Evolutionary conservation across 1,140 invertebrate species (phyloP).

Genomic region (Adoxophyes honmai): DNA sequence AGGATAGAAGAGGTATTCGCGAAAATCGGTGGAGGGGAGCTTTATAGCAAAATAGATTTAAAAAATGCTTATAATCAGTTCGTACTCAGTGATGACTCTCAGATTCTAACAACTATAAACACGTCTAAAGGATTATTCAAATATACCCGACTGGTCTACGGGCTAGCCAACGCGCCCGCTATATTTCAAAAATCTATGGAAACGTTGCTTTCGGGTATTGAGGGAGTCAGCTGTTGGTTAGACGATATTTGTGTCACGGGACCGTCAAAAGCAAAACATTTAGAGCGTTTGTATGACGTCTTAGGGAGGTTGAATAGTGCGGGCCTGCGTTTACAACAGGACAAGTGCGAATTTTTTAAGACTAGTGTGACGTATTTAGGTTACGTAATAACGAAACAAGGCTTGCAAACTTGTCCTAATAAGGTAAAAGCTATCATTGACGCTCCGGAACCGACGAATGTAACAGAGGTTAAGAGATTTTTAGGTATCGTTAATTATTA

Average conservation of each 20-base stretch:
- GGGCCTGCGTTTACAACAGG: too few relatives aligned
- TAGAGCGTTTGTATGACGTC: too few relatives aligned
- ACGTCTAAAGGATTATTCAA: constrained; percentile 44
- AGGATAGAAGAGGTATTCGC: constrained; percentile 36
- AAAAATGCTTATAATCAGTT: constrained; percentile 46
- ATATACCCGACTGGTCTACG: constrained; percentile 45
- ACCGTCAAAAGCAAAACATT: not conserved
- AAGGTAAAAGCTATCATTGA: too few relatives aligned
- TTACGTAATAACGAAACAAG: too few relatives aligned
- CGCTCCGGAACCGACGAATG: too few relatives aligned
- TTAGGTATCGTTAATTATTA: constrained; percentile 49
- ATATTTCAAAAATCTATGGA: constrained; percentile 53
- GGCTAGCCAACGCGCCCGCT: constrained; percentile 41
- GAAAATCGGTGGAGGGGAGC: constrained; percentile 31
- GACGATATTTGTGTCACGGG: constrained; percentile 34
- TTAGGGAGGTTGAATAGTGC: too few relatives aligned
- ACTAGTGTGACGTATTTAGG: too few relatives aligned
- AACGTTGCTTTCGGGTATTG: constrained; percentile 36
- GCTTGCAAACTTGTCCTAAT: too few relatives aligned
- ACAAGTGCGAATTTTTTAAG: too few relatives aligned
- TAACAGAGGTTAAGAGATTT: too few relatives aligned
- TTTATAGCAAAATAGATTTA: constrained; percentile 43
- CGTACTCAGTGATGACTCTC: constrained; percentile 31
- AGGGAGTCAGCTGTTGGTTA: constrained; percentile 34
- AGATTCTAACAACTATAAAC: constrained; percentile 40